Base-by-base conservation (phyloP, 2,888 invertebrate species). In the Troglohyphantes excavatus region DNA sequence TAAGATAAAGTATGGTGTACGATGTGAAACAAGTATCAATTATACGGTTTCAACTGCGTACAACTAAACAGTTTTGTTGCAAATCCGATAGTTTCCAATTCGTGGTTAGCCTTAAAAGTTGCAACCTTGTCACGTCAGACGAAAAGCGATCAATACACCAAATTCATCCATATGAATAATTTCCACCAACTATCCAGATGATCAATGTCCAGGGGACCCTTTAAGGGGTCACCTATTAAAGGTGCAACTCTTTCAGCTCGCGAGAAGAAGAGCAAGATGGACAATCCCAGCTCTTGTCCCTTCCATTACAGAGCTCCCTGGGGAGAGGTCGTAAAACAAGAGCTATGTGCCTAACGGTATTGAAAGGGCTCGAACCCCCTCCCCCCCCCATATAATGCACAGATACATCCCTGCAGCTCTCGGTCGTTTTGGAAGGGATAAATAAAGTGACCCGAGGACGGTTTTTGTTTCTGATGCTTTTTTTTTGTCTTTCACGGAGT, bases 281-380 rank as follows among this genome's bases (percentile, higher is more conserved):
- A 70, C 82, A 82, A 82, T 82, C 70, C 46, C 27, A 46, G 72
- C 70, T 65, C 83, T 83, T 83, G 83, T 83, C 53, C 83, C 61
- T 65, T 76, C 88, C 88, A 88, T 88, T 88, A 88, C 75, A 46
- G 19, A 17, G 21, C 68, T n/a, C 79, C 63, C 88, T 29, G 1
- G 88, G 76, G 82, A 82, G 59, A n/a, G 65, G 73, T 88, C 88
- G 88, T 88, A 88, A 88, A 88, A 88, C 88, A 88, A 88, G 88
- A 88, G 81, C 82, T 88, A 88, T 88, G 88, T 82, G 59, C 82
- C 68, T 75, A 67, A 59, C 83, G 83, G 83, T 83, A 83, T 83
- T 83, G 83, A 83, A 83, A 79, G 63, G 63, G 39, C 83, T 19
- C 23, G 67, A 26, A 26, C 67, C 29, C 75, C 19, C 23, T 11